A percentile compares a stretch with the other conserved stretches of the same genome.
Conservation (phyloP, 2,113 vertebrate genomes). For the Drymodes brunneopygia region DNA sequence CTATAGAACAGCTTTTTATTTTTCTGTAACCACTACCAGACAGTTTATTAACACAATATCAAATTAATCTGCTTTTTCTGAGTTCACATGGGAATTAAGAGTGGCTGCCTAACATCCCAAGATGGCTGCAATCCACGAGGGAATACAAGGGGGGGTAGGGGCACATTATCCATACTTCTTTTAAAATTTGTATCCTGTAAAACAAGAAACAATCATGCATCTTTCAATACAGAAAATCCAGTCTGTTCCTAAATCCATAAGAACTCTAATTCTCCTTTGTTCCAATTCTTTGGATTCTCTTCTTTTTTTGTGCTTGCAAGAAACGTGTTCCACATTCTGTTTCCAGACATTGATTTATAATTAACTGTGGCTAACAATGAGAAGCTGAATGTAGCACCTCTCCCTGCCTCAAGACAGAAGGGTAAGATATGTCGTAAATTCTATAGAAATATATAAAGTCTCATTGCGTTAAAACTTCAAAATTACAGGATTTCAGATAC, state of each 20-base stretch:
- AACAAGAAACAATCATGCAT: neutral
- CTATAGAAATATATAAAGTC: neutral
- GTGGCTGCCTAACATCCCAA: neutral
- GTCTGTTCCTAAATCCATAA: neutral
- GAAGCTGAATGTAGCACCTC: neutral
- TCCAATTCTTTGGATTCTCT: neutral
- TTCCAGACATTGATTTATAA: neutral
- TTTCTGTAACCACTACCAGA: neutral
- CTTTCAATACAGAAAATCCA: neutral
- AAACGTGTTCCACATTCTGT: neutral
- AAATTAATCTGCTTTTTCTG: neutral
- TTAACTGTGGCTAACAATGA: neutral
- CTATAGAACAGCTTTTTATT: neutral
- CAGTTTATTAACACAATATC: neutral
- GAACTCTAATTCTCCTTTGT: neutral
- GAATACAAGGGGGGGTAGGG: neutral
- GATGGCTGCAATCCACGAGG: neutral
- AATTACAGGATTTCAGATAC: neutral
- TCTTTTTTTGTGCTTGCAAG: neutral
- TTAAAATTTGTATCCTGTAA: neutral
- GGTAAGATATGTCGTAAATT: neutral
- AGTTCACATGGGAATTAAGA: neutral
- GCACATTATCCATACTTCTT: neutral
- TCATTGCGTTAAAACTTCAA: neutral
- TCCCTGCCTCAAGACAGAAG: neutral